phyloP scores from a whole-genome alignment of 2,797 vertebrate genomes.

The Sandelia bainsii region DNA sequence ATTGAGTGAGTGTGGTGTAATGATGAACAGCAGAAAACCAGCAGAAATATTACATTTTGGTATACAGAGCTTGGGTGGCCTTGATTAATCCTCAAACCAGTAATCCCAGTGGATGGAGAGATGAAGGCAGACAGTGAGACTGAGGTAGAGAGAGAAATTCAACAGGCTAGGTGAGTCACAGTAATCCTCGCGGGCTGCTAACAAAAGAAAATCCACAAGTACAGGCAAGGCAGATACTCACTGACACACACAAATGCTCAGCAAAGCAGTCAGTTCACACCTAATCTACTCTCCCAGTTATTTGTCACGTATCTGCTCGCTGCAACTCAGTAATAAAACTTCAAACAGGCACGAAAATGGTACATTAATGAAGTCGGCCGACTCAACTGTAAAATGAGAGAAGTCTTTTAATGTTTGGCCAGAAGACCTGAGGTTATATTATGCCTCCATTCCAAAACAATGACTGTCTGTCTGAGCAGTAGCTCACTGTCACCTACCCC shows the following conservation, averaged over 20 bases:
- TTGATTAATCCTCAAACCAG: conserved; percentile 50
- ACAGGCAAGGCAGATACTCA: conserved; percentile 57
- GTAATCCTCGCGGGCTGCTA: conserved; percentile 40
- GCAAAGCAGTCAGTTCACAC: conserved; percentile 55
- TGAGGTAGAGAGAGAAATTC: conserved; percentile 38
- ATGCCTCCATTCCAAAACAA: conserved; percentile 75
- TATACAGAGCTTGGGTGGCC: conserved; percentile 55
- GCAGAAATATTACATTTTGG: conserved; percentile 42
- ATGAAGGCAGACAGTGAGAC: conserved; percentile 25
- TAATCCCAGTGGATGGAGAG: conserved; percentile 37
- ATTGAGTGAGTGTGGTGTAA: conserved; percentile 2
- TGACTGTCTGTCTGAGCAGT: conserved; percentile 72
- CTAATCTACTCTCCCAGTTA: conserved; percentile 62
- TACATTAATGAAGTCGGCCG: conserved; percentile 61
- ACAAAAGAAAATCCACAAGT: conserved; percentile 69
- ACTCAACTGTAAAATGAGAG: conserved; percentile 57
- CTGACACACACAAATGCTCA: conserved; percentile 59
- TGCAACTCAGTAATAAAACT: conserved; percentile 66
- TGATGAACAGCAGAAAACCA: conserved; percentile 22
- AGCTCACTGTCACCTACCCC: conserved; percentile 77
- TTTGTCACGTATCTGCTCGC: conserved; percentile 62
- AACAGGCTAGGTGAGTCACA: conserved; percentile 62
- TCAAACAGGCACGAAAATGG: conserved; percentile 63
- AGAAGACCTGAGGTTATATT: conserved; percentile 73
- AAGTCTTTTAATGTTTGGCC: conserved; percentile 73